Evolutionary conservation across 1,140 invertebrate species (phyloP).

Genomic region (Drosophila ohnishii): DNA sequence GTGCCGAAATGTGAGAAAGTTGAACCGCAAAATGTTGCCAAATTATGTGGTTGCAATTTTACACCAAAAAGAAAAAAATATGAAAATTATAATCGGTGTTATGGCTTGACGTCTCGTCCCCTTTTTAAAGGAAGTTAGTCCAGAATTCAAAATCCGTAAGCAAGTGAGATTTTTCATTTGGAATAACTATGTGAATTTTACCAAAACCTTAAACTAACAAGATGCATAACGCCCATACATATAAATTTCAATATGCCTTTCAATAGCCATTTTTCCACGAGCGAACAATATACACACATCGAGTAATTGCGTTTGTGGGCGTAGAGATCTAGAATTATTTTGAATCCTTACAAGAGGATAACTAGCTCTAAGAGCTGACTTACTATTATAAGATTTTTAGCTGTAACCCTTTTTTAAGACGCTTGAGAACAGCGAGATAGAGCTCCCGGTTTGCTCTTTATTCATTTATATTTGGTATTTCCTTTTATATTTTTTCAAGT

Average conservation of each 20-base stretch:
- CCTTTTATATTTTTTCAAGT: not conserved
- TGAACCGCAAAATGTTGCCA: slow-evolving; percentile 66
- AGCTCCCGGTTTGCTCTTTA: too few species aligned
- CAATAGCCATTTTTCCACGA: too few species aligned
- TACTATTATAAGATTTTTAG: too few species aligned
- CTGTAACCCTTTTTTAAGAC: too few species aligned
- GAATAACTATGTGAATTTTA: not conserved
- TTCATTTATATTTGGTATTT: not conserved
- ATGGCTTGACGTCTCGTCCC: too few species aligned
- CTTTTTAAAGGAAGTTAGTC: not conserved
- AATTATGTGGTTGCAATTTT: slow-evolving; percentile 64
- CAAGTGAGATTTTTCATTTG: not conserved
- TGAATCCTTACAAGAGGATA: too few species aligned
- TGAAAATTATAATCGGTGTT: not conserved
- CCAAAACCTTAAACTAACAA: not conserved
- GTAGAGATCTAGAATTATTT: too few species aligned
- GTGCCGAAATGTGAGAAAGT: slow-evolving; percentile 50
- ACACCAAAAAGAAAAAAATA: not conserved
- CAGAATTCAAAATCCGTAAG: not conserved
- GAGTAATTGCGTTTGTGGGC: too few species aligned
- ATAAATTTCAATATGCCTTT: not conserved
- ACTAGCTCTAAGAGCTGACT: too few species aligned
- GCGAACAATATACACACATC: too few species aligned
- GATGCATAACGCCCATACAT: not conserved
- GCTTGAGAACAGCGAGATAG: too few species aligned